Conservation (phyloP, 2,888 invertebrate genomes). For the Alitta virens region DNA sequence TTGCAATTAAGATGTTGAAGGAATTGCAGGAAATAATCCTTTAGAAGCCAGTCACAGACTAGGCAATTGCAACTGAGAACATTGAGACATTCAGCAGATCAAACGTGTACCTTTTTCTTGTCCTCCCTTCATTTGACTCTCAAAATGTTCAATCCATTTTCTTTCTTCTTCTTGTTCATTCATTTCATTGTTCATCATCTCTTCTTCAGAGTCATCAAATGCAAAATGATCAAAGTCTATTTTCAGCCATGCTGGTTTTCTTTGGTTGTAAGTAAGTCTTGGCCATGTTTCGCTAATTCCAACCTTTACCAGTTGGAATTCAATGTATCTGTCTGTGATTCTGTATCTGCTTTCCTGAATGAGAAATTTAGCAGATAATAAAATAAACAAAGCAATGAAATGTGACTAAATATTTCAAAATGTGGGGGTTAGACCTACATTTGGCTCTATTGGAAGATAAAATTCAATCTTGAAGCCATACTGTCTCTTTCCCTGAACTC, state of each 20-base stretch:
- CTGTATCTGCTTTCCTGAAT: constrained; percentile 48
- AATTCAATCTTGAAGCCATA: constrained; percentile 76
- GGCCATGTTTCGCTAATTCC: constrained; percentile 75
- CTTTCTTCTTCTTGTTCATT: neutral
- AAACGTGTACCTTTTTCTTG: neutral
- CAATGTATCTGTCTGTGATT: constrained; percentile 74
- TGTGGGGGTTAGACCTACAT: constrained; percentile 58
- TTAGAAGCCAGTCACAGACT: no score
- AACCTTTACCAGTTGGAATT: constrained; percentile 72
- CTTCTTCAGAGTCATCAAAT: constrained; percentile 69
- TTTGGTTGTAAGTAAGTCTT: constrained; percentile 73
- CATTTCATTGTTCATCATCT: constrained; percentile 23
- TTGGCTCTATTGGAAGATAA: constrained; percentile 65
- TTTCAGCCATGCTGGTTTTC: constrained; percentile 89
- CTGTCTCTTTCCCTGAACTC: constrained; percentile 72
- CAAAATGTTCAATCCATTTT: neutral
- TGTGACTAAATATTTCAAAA: no score
- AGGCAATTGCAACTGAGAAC: no score
- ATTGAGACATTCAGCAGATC: no score
- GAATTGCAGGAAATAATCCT: no score
- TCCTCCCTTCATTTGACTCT: neutral
- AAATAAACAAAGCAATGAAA: no score
- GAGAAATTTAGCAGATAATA: constrained; percentile 18
- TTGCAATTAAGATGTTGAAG: no score
- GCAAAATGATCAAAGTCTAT: constrained; percentile 89